Conservation (phyloP, 2,888 invertebrate genomes). For the Rhamnusium bicolor region DNA sequence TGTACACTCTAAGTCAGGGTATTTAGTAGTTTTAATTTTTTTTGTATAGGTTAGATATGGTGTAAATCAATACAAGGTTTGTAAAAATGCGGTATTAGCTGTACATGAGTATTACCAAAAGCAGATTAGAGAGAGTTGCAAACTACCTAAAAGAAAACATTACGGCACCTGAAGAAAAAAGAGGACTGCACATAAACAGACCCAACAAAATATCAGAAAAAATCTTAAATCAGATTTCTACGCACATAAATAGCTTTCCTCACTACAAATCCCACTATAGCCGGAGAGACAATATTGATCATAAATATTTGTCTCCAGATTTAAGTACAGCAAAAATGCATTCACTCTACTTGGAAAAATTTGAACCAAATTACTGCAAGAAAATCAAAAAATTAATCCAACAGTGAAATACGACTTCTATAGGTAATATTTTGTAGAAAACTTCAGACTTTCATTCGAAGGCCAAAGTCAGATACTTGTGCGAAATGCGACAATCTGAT, state of each 20-base stretch:
- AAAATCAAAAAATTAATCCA: constrained; percentile 17
- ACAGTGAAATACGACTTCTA: constrained; percentile 36
- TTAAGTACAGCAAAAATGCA: constrained; percentile 32
- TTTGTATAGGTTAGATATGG: no score
- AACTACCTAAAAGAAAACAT: constrained; percentile 4
- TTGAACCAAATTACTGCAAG: constrained; percentile 13
- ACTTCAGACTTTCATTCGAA: constrained; percentile 32
- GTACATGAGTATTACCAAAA: no score
- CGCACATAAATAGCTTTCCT: constrained; percentile 40
- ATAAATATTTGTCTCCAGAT: no score
- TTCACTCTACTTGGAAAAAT: constrained; percentile 19
- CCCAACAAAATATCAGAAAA: constrained; percentile 20
- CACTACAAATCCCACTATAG: constrained; percentile 34
- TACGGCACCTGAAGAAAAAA: neutral
- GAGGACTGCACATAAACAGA: constrained; percentile 22
- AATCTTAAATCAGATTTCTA: constrained; percentile 22
- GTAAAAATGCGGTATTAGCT: no score
- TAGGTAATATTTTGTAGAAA: constrained; percentile 38
- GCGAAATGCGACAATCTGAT: constrained; percentile 30
- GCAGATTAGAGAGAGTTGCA: no score
- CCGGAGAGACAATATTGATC: constrained; percentile 31
- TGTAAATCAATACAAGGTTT: no score
- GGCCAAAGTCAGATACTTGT: constrained; percentile 37
- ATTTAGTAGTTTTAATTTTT: no score
- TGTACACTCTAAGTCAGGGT: no score